Evolutionary conservation across 2,888 invertebrate genomes (phyloP), one percentile per base, ranked within the genome.

Genomic region (Eupeodes luniger): DNA sequence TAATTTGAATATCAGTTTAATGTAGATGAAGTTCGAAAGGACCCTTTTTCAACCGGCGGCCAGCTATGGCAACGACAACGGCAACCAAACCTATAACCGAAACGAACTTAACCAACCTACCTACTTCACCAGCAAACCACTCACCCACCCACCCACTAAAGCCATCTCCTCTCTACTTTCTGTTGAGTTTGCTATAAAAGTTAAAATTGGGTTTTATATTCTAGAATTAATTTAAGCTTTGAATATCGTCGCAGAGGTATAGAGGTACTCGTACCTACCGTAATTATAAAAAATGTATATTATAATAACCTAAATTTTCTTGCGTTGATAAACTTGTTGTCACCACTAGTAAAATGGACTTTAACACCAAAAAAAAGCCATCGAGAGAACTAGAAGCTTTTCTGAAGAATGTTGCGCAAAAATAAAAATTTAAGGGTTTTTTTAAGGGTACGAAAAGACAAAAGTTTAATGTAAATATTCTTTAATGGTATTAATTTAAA

Each of bases 1-100:
- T 88, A 85, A 88, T 85, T 88, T 88, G 81, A 88, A 88, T 85
- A 85, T 85, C 85, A 75, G 77, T 81, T 88, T 85, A 86, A 88
- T 85, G 81, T 81, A 81, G 88, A 88, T 78, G 78, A 88, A 81
- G 81, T 74, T 85, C 66, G 49, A 55, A 49, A 72, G 70, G 72
- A 70, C 47, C 75, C 40, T 49, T 66, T 57, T 36, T 19, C n/a
- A 59, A 34, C 40, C n/a, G 16, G 14, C n/a, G 16, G 14, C 27
- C 55, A 55, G 51, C 1, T 2, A 27, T 27, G 27, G 27, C 34
- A 34, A 11, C 40, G 40, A 4, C 34, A 40, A 11, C 40, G 40
- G 40, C 34, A 40, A 57, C 36, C 7, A 12, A 27, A 55, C 55
- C 34, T 10, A 36, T n/a, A 40, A 62, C 16, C 16, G 12, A 62